Conservation (phyloP, 2,888 invertebrate genomes). For the Exephanes ischioxanthus region DNA sequence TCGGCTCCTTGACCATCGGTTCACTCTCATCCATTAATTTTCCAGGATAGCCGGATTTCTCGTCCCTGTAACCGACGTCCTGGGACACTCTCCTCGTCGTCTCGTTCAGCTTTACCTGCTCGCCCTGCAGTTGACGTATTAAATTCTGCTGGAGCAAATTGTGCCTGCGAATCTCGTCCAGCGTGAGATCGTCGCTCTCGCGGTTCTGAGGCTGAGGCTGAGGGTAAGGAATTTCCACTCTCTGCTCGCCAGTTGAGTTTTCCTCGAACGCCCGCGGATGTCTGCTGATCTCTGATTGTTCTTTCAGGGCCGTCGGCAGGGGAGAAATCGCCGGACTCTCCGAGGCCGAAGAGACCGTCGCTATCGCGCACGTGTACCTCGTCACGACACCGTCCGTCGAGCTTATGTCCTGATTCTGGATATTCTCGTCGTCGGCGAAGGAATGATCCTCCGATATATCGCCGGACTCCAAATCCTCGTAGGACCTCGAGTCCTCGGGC, state of each 20-base stretch:
- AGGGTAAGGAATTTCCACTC: conserved; percentile 1
- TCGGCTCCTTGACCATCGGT: background rate
- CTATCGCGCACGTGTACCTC: conserved; percentile 81
- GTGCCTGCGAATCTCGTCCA: conserved; percentile 80
- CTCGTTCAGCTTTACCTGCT: conserved; percentile 58
- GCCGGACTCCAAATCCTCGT: conserved; percentile 42
- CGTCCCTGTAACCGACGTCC: conserved; percentile 24
- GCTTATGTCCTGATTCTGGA: conserved; percentile 82
- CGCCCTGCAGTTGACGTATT: conserved; percentile 73
- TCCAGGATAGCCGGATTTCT: background rate
- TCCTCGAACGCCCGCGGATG: conserved; percentile 29
- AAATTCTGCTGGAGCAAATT: conserved; percentile 81
- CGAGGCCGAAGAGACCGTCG: conserved; percentile 78
- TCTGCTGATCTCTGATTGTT: conserved; percentile 12
- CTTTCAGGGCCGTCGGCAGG: conserved; percentile 17
- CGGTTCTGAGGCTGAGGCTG: conserved; percentile 10
- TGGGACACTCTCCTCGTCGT: conserved; percentile 59
- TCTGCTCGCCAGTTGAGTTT: background rate
- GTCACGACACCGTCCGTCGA: conserved; percentile 80
- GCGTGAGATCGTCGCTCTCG: conserved; percentile 50
- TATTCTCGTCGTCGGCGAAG: conserved; percentile 76
- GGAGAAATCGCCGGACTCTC: conserved; percentile 68
- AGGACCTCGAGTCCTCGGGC: conserved; percentile 32
- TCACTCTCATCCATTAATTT: background rate
- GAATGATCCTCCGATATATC: conserved; percentile 50